Conservation (phyloP, 2,888 invertebrate genomes). For the Diarsia brunnea region DNA sequence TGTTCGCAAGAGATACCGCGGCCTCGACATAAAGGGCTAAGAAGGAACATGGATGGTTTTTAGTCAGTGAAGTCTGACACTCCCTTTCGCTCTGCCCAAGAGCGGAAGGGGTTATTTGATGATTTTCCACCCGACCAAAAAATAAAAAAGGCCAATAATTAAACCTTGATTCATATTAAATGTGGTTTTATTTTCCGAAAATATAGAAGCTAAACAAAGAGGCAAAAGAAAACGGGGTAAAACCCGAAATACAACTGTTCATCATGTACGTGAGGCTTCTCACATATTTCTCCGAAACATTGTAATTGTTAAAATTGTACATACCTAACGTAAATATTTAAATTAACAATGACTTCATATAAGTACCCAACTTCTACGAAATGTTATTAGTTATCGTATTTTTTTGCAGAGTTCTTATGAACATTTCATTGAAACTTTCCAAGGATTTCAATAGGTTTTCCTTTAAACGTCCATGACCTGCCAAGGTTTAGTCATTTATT, state of each 20-base stretch:
- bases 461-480: constrained; percentile 19
- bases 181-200: constrained; percentile 4
- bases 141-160: too few relatives aligned
- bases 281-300: constrained; percentile 32
- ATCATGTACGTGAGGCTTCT: constrained; percentile 7
- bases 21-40: too few relatives aligned
- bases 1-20: too few relatives aligned
- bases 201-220: constrained; percentile 6
- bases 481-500: constrained; percentile 11
- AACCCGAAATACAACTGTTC: constrained; percentile 2
- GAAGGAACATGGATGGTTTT: too few relatives aligned
- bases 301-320: neutral
- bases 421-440: constrained; percentile 16
- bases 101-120: too few relatives aligned
- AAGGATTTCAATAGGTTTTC: constrained; percentile 33
- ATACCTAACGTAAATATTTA: constrained; percentile 29
- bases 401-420: constrained; percentile 18
- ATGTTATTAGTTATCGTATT: constrained; percentile 4
- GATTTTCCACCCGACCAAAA: too few relatives aligned
- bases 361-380: constrained; percentile 42
- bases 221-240: constrained; percentile 26
- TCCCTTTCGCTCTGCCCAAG: too few relatives aligned
- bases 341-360: constrained; percentile 25
- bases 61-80: too few relatives aligned
- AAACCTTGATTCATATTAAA: constrained; percentile 16